Percentiles rank a stretch among this genome's conserved stretches.
Conservation (phyloP, 2,888 invertebrate genomes). For the Beris morrisii region DNA sequence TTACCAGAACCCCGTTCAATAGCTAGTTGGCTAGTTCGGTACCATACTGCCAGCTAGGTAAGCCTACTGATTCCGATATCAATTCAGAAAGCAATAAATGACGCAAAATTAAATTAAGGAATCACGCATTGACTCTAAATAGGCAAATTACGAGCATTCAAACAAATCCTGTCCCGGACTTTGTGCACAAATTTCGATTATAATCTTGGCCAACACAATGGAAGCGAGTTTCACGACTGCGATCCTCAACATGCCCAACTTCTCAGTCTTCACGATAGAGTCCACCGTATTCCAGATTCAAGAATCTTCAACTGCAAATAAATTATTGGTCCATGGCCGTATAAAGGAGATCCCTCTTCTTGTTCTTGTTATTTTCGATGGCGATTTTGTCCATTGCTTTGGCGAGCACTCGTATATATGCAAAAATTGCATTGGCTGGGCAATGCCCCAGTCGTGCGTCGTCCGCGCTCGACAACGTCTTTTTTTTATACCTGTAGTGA, state of each 20-base stretch:
- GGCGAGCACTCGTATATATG: conserved; percentile 5
- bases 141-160: conserved; percentile 32
- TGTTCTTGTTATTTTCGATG: conserved; percentile 8
- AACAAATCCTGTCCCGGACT: conserved; percentile 7
- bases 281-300: conserved; percentile 9
- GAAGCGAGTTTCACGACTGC: conserved; percentile 30
- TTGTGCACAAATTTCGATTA: conserved; percentile 31
- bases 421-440: conserved; percentile 20
- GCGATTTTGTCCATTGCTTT: conserved; percentile 20
- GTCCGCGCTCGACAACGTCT: conserved; percentile 29
- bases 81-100: conserved; percentile 19
- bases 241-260: conserved; percentile 18
- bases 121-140: conserved; percentile 33
- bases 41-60: not conserved
- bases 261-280: not conserved
- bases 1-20: not conserved
- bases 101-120: conserved; percentile 31
- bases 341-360: conserved; percentile 9
- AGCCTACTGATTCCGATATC: conserved; percentile 7
- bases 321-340: conserved; percentile 24
- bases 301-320: conserved; percentile 30
- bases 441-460: conserved; percentile 30
- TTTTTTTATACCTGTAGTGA: not conserved
- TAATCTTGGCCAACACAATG: conserved; percentile 30
- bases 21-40: not conserved